These are phyloP conservation scores for Nowickia ferox DNA, from an alignment of 2,888 invertebrate species.

Conservation along the genomic window DNA sequence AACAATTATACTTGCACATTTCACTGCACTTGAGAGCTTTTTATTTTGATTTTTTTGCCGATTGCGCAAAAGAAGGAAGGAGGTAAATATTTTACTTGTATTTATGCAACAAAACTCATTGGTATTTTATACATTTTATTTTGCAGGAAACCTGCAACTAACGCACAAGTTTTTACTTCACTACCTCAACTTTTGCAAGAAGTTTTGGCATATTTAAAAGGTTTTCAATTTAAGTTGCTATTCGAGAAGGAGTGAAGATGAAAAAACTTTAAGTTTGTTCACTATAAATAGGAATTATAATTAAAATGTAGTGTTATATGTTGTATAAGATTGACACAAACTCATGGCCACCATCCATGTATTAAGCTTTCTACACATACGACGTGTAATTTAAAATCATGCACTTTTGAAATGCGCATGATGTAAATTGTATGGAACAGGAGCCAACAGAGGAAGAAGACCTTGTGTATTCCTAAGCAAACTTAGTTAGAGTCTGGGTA, in stretches of 20 bases:
- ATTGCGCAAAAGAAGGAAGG: background rate
- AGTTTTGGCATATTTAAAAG: background rate
- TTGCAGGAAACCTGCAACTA: background rate
- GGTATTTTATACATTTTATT: background rate
- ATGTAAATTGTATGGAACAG: conserved; percentile 38
- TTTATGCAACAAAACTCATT: conserved; percentile 20
- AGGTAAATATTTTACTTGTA: conserved; percentile 22
- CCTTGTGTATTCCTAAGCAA: background rate
- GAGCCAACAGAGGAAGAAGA: conserved; percentile 43
- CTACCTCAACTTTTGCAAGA: background rate
- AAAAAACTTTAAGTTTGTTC: no score
- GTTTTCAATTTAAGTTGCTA: background rate
- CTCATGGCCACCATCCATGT: background rate
- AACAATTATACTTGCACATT: conserved; percentile 70
- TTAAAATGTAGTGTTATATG: conserved; percentile 22
- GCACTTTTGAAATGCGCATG: conserved; percentile 22
- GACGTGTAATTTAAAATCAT: conserved; percentile 13
- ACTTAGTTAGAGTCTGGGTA: background rate
- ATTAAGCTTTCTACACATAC: conserved; percentile 5
- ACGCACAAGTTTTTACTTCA: no score
- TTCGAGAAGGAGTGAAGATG: no score
- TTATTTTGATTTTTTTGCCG: conserved; percentile 18
- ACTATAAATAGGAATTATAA: background rate
- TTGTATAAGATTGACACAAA: conserved; percentile 18
- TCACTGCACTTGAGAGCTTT: conserved; percentile 70